These are phyloP conservation scores for Wasmannia auropunctata DNA, from an alignment of 1,140 invertebrate species.

Conservation along the genomic window DNA sequence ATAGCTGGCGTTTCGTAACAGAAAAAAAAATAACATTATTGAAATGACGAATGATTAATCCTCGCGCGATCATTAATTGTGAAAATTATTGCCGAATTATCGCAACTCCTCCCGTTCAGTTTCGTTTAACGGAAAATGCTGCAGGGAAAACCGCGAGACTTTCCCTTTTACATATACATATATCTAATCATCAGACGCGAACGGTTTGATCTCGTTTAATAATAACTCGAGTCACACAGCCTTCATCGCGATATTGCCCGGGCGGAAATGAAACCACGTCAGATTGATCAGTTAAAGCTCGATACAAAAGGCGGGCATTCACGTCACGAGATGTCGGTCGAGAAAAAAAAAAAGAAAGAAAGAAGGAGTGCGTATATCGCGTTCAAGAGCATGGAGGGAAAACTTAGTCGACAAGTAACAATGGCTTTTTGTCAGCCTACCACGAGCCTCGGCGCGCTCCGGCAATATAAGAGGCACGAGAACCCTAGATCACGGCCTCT, in stretches of 20 bases:
- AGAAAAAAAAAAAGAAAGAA: conserved; percentile 46
- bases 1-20: not conserved
- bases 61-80: not conserved
- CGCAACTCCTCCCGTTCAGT: not conserved
- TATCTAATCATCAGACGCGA: not conserved
- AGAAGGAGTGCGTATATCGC: conserved; percentile 15
- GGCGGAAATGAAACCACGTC: not conserved
- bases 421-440: conserved; percentile 76
- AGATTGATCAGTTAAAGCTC: conserved; percentile 65
- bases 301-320: conserved; percentile 63
- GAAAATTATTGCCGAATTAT: not conserved
- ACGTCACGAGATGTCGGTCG: conserved; percentile 41
- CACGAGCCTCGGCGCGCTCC: conserved; percentile 10
- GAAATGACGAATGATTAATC: not conserved
- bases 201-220: not conserved
- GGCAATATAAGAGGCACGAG: conserved; percentile 69
- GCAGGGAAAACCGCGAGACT: not conserved
- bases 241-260: not conserved
- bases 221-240: not conserved
- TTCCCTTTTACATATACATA: not conserved
- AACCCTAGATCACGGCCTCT: conserved; percentile 67
- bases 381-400: conserved; percentile 56
- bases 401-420: conserved; percentile 76
- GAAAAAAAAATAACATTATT: not conserved
- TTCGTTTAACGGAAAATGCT: not conserved